phyloP scores from a whole-genome alignment of 2,888 invertebrate genomes.

The Parnassius glacialis region DNA sequence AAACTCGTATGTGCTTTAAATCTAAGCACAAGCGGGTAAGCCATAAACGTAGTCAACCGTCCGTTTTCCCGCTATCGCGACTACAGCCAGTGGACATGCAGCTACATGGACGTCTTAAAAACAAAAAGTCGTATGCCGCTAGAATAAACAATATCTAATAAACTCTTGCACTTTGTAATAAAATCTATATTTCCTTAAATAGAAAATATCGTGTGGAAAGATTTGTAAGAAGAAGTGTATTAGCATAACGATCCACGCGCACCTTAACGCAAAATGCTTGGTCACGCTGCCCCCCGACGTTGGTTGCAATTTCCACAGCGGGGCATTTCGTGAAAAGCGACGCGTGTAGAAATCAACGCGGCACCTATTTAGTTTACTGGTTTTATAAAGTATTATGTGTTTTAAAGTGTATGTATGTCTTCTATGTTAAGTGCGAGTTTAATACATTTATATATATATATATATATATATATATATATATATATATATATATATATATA shows the following conservation, averaged over 20 bases:
- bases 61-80: constrained; percentile 76
- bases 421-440: too few species aligned
- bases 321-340: constrained; percentile 65
- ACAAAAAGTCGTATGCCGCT: constrained; percentile 35
- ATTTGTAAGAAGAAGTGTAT: constrained; percentile 48
- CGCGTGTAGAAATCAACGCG: constrained; percentile 27
- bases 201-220: constrained; percentile 24
- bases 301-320: constrained; percentile 74
- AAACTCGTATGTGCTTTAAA: constrained; percentile 66
- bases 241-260: constrained; percentile 77
- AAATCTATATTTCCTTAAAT: constrained; percentile 32
- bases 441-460: too few species aligned
- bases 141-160: constrained; percentile 11
- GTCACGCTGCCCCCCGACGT: constrained; percentile 75
- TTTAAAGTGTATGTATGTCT: not conserved
- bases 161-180: constrained; percentile 15
- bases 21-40: constrained; percentile 66
- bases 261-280: constrained; percentile 80
- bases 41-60: constrained; percentile 79
- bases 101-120: constrained; percentile 39
- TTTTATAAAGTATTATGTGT: constrained; percentile 9
- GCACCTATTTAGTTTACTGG: constrained; percentile 25
- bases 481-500: too few species aligned
- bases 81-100: constrained; percentile 71
- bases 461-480: too few species aligned